phyloP scores from a whole-genome alignment of 2,888 invertebrate species.

The Coelogynopora nodosa region DNA sequence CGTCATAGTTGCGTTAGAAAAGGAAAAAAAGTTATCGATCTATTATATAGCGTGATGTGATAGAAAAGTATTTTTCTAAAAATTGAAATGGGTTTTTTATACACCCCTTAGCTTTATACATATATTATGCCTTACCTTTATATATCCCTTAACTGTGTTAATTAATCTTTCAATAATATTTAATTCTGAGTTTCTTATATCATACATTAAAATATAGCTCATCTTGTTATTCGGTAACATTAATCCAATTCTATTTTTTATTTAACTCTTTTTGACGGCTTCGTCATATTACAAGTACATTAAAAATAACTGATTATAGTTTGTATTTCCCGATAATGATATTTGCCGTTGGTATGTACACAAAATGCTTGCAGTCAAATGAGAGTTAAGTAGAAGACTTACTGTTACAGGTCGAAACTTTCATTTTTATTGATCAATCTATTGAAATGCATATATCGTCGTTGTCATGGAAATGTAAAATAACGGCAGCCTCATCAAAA shows the following conservation, averaged over 20 bases:
- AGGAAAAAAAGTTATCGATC: no score
- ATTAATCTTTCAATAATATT: no score
- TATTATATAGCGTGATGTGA: no score
- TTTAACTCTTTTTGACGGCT: neutral
- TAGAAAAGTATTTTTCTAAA: no score
- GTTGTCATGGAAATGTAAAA: constrained; percentile 28
- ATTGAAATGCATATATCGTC: constrained; percentile 7
- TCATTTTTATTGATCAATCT: constrained; percentile 18
- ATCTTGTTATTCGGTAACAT: neutral
- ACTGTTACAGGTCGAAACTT: constrained; percentile 2
- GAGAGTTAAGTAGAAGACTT: neutral
- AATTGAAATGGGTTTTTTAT: no score
- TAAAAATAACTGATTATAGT: neutral
- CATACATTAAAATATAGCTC: no score
- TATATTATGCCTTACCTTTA: no score
- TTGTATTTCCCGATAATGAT: neutral
- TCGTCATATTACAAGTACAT: neutral
- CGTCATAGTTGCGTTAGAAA: no score
- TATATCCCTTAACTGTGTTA: no score
- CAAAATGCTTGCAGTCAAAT: neutral
- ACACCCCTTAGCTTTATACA: no score
- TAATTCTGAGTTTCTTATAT: no score
- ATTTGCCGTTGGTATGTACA: neutral
- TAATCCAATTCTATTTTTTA: neutral
- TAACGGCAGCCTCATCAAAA: neutral